Evolutionary conservation across 2,113 vertebrate genomes (phyloP), one percentile per base, ranked within the genome.

Genomic region (Zapus hudsonius): DNA sequence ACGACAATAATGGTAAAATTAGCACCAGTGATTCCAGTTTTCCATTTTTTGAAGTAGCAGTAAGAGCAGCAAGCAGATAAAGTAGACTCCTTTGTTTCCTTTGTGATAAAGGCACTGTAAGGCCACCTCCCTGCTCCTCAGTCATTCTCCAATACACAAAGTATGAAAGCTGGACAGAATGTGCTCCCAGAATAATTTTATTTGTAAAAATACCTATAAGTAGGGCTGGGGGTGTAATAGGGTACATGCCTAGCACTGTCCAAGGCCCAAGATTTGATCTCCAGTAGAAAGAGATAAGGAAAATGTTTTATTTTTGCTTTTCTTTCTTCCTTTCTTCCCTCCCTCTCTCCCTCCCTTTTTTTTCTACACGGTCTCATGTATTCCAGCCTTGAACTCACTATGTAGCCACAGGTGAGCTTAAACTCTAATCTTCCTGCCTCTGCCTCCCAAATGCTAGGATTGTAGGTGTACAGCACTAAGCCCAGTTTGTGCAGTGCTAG

Each of bases 191-290:
- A 66, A 86, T 40, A 52, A 36, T 76, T 38, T 82, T 74, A 81
- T 44, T 92, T 95, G 93, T 84, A 92, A 74, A 84, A 91, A 90
- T 29, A 76, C 27, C 15, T 67, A 22, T 57, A 55, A 79, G 5
- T 78, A 10, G n/a, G 55, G 25, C n/a, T 63, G 15, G 15, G 33
- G 55, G 61, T 70, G 33, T 33, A 79, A 33, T 33, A 86, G 33
- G 31, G 1, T 4, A 33, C 52, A 47, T 92, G 73, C 33, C 64
- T 52, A 33, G 7, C 25, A 70, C 52, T 44, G 29, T 38, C 23
- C 40, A 79, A 76, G 47, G 38, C 27, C 40, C 27, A 52, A 64
- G 19, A 8, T 79, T 79, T 36, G 40, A 78, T 92, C 19, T 38
- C 38, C 42, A 47, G 79, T 83, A 90, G 33, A 44, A 63, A 64